Evolutionary conservation across 2,888 invertebrate species (phyloP), one percentile per base, ranked within the genome.

Genomic region (Acleris sparsana): DNA sequence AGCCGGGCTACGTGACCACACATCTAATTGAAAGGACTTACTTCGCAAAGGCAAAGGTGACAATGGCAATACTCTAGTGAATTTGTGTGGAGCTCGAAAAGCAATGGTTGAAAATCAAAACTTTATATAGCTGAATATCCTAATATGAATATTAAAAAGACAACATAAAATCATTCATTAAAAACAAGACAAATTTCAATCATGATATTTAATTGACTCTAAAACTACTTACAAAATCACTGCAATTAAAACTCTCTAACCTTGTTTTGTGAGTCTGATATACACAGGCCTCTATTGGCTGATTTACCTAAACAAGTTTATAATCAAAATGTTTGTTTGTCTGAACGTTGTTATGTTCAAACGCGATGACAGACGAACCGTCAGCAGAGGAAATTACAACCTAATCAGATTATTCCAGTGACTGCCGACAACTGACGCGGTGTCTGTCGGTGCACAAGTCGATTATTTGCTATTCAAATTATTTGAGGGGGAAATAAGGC

Each of bases 381-480:
- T 78, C 80, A 81, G 76, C 75, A 75, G 76, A 82, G 88, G 88
- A 88, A 88, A 89, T 89, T 89, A 88, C 86, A 81, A 79, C 77
- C 82, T 87, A 88, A 88, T 87, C 88, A 79, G 86, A 85, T 88
- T 86, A 87, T 87, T 83, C 79, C 82, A 80, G 74, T 79, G 80
- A 82, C 73, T 82, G 80, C 78, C 70, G 81, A 80, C 84, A 81
- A 82, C 75, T 84, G 83, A 82, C 77, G 77, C 71, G 76, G 69
- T 29, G 53, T 56, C 48, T 61, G 51, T 49, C 58, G 49, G 2
- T 66, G 57, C 52, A 60, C 64, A 66, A 62, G 66, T 62, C 61
- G 57, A 66, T 66, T 64, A 64, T 64, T 59, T 59, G 59, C 49
- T 59, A 43, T 64, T 64, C 17, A 59, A 64, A 53, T 59, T 62